Base-by-base conservation (phyloP, 2,888 invertebrate species). In the Stegana nigrithorax region DNA sequence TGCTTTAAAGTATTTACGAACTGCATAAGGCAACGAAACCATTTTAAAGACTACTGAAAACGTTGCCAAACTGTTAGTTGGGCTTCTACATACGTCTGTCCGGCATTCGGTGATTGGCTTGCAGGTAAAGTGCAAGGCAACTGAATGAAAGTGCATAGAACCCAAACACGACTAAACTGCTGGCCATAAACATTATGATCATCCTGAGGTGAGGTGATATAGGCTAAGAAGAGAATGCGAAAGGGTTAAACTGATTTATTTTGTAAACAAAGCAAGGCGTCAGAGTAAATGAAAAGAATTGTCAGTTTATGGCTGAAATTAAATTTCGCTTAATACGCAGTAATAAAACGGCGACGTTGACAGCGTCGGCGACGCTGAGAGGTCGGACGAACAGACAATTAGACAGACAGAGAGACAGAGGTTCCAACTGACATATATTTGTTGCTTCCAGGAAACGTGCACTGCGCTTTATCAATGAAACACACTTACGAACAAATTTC, bases 301-400 rank as follows among this genome's bases (percentile, higher is more conserved):
- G 65, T 67, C 70, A 32, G 58, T 75, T 79, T 79, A 79, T 60
- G 69, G 65, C 75, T 75, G 68, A 77, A 77, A 76, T 78, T 71
- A 67, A 68, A 76, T 68, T 75, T 70, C 70, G 80, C 73, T 75
- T 75, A 77, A 75, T 75, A 73, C 78, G 70, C 53, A 69, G 63
- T 68, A 71, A 78, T 75, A 75, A 75, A 77, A 50, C 27, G 58
- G 62, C 25, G 32, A 36, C 21, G 50, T 23, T 4, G 25, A 23
- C 10, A 47, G 25, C 47, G n/a, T n/a, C 39, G 39, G 17, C 32
- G 21, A 32, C 4, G 45, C 23, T 19, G 47, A 47, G 3, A 10
- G 47, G 12, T 25, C 47, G 12, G n/a, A 32, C 53, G 17, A 19
- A 53, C 8, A 12, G 3, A 47, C 23, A 12, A 23, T 12, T 17